Conservation (phyloP, 37 sponge, comb jelly and placozoan genomes). For the Tethya wilhelma region DNA sequence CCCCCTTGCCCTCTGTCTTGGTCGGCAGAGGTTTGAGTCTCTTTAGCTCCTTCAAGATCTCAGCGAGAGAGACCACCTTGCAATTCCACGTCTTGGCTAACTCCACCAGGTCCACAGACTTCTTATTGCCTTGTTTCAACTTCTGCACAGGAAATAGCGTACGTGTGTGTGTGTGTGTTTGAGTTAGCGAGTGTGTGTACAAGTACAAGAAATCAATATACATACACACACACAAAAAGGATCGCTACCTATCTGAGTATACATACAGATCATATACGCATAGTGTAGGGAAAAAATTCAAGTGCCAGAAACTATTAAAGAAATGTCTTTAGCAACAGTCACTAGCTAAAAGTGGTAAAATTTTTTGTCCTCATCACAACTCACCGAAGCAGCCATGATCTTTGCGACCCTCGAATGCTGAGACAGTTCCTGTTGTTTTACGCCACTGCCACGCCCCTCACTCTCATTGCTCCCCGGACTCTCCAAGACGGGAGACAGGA, state of each 20-base stretch:
- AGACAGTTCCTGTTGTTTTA: background rate
- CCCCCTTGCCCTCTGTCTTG: background rate
- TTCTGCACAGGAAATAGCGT: background rate
- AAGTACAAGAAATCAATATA: background rate
- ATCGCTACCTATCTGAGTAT: background rate
- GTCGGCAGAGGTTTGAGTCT: conserved; percentile 43
- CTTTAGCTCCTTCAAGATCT: conserved; percentile 39
- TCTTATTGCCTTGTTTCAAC: conserved; percentile 7
- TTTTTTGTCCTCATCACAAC: background rate
- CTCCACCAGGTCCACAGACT: conserved; percentile 10
- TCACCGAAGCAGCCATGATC: conserved; percentile 41
- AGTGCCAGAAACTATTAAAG: background rate
- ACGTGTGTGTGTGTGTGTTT: background rate
- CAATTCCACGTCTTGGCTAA: conserved; percentile 37
- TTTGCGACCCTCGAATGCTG: conserved; percentile 8
- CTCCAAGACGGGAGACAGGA: conserved; percentile 18
- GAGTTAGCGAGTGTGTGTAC: no score
- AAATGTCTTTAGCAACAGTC: no score
- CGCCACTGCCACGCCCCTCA: background rate
- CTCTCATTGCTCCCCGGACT: conserved; percentile 9
- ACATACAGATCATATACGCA: background rate
- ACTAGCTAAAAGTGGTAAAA: no score
- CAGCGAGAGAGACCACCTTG: conserved; percentile 36
- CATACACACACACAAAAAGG: background rate
- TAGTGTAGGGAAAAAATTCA: background rate